Evolutionary conservation across 2,113 vertebrate species (phyloP), one percentile per base, ranked within the genome.

Genomic region (Syngnathoides biaculeatus): DNA sequence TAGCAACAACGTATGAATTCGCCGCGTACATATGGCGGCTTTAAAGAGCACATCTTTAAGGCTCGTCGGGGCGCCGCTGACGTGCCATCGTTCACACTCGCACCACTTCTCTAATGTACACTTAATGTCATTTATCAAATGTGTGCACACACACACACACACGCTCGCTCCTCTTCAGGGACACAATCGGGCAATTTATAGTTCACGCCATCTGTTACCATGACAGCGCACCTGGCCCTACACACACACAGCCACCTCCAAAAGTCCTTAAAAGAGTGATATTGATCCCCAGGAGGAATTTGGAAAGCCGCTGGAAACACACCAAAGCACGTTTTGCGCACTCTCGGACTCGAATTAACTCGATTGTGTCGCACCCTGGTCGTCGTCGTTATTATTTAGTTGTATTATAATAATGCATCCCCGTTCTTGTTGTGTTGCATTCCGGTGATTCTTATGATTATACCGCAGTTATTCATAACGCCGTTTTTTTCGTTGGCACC

Each of bases 191-290:
- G 79, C 79, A 79, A 87, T 90, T 87, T 83, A 87, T 80, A 81
- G 80, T 79, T 83, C 81, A 74, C 6, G 62, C 79, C 84, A 86
- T 89, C 86, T 86, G 83, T 87, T 87, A 77, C 77, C 81, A 84
- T 71, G 77, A 85, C 81, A 82, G 72, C 74, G 69, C 85, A 84
- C 84, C 84, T 85, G 77, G 66, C 65, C 65, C 68, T 60, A 48
- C 48, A 60, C 50, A 62, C 22, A 19, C 61, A 40, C 30, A 27
- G 7, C 58, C 63, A 30, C 56, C 39, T 24, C 53, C 39, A 58
- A 58, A 40, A 67, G 35, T 65, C 65, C 17, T 22, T 10, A 43
- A 50, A 26, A 68, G 22, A 47, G 57, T 43, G 22, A 30, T 47
- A 61, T 65, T 64, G 48, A 68, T 72, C 65, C 45, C 19, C 55